Evolutionary conservation across 1,140 invertebrate genomes (phyloP), one percentile per base, ranked within the genome.

Genomic region (Drosophila parvula): DNA sequence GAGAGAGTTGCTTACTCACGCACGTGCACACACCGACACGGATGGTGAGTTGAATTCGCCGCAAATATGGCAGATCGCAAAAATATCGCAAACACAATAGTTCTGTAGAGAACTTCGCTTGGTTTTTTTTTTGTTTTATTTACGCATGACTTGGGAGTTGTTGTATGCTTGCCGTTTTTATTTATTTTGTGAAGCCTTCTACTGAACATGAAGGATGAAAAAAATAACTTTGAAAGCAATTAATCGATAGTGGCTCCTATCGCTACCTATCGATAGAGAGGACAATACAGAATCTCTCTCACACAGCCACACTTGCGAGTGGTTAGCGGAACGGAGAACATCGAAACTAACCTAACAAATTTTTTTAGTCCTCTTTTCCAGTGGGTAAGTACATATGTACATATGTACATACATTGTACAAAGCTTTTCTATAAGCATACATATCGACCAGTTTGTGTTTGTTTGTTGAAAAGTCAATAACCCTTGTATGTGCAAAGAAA

Each of bases 41-140:
- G 16, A 14, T 3, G 28, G 18, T 55, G 27, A 44, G 28, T 7
- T 41, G 18, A 74, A 62, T 74, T 79, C 68, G 69, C 77, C 50
- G 77, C 36, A 27, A 28, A 11, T 38, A 63, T 50, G 36, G 53
- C 16, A n/a, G 22, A n/a, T 57, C 22, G 11, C 22, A 9, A 28
- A 9, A 28, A 2, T 55, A 51, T 51, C 44, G 58, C 8, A 9
- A 27, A 32, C 22, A 36, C 28, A 18, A 56, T 28, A 48, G 14
- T 30, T 27, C 11, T 27, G 14, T 14, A 48, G 12, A 28, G 5
- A 30, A 5, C 28, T 28, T 48, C 45, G 45, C n/a, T 8, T 5
- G 4, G 10, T 6, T 10, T n/a, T 48, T 28, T 38, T 22, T 5
- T 32, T 7, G n/a, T 4, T 8, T 36, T 53, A 5, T 5, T 10